Conservation (phyloP, 1,140 invertebrate species). For the Drosophila suzukii region DNA sequence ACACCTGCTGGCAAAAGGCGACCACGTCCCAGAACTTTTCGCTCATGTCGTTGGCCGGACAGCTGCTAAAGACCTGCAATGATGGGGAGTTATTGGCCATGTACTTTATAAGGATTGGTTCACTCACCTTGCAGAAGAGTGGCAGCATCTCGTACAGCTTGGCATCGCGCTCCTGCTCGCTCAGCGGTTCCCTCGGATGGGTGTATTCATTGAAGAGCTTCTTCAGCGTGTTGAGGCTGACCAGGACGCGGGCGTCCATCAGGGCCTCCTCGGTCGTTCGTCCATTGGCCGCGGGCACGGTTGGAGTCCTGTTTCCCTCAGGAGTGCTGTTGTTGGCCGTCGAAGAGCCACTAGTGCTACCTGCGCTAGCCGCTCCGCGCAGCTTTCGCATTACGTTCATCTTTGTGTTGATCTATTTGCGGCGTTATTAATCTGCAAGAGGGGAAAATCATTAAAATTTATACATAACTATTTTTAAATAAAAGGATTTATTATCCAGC, state of each 20-base stretch:
- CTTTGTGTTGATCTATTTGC: constrained; percentile 7
- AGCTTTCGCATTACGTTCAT: constrained; percentile 96
- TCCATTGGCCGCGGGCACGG: constrained; percentile 42
- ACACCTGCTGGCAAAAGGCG: constrained; percentile 97
- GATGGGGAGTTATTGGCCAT: neutral
- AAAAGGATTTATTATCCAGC: no score
- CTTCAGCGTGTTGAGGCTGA: constrained; percentile 97
- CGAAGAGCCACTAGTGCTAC: constrained; percentile 34
- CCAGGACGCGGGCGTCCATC: constrained; percentile 90
- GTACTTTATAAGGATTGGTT: no score
- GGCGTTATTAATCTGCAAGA: constrained; percentile 48
- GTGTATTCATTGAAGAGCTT: constrained; percentile 98
- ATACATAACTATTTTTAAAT: no score
- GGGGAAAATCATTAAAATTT: neutral
- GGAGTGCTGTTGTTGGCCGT: constrained; percentile 19
- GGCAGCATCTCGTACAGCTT: constrained; percentile 99
- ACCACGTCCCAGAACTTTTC: constrained; percentile 97
- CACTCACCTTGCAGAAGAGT: constrained; percentile 96
- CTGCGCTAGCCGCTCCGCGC: constrained; percentile 86
- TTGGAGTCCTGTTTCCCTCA: constrained; percentile 67
- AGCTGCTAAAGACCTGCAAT: constrained; percentile 94
- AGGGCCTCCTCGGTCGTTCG: constrained; percentile 84
- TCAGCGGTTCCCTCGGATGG: constrained; percentile 92
- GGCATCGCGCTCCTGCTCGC: constrained; percentile 94
- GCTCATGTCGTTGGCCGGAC: constrained; percentile 95